A percentile compares a stretch with the other conserved stretches of the same genome.
Evolutionary conservation across 2,113 vertebrate species (phyloP).

Genomic region (Indicator indicator): DNA sequence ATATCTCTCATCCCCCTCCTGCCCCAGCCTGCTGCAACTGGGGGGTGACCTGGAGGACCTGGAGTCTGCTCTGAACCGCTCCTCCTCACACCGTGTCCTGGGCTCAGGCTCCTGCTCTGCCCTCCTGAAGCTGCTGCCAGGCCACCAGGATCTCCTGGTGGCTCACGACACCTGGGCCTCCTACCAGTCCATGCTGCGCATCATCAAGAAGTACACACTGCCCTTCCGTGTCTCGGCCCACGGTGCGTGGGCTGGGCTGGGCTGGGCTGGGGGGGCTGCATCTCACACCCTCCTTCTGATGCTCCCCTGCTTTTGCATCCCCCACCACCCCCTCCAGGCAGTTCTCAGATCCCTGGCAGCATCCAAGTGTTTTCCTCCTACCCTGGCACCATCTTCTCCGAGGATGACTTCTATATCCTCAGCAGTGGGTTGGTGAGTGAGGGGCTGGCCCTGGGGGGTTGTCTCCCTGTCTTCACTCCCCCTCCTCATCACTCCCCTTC

Average conservation of each 20-base stretch:
- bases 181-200: slow-evolving; percentile 92
- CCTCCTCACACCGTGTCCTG: slow-evolving; percentile 60
- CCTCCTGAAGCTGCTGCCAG: slow-evolving; percentile 90
- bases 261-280: neutral
- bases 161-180: slow-evolving; percentile 92
- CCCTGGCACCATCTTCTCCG: slow-evolving; percentile 91
- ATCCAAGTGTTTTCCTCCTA: slow-evolving; percentile 91
- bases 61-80: slow-evolving; percentile 89
- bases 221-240: slow-evolving; percentile 76
- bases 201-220: slow-evolving; percentile 93
- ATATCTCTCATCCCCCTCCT: fast-evolving
- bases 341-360: slow-evolving; percentile 77
- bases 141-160: slow-evolving; percentile 85
- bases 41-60: slow-evolving; percentile 92
- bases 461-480: fast-evolving
- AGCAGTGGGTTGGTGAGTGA: slow-evolving; percentile 92
- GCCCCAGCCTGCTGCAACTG: slow-evolving; percentile 86
- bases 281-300: neutral
- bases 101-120: slow-evolving; percentile 94
- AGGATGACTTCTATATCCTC: slow-evolving; percentile 94
- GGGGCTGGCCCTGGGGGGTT: neutral
- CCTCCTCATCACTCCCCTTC: neutral
- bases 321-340: slow-evolving; percentile 59
- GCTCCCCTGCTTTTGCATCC: neutral
- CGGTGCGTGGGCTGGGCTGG: slow-evolving; percentile 70